Conservation (phyloP, 2,113 vertebrate species). For the Trachemys scripta region DNA sequence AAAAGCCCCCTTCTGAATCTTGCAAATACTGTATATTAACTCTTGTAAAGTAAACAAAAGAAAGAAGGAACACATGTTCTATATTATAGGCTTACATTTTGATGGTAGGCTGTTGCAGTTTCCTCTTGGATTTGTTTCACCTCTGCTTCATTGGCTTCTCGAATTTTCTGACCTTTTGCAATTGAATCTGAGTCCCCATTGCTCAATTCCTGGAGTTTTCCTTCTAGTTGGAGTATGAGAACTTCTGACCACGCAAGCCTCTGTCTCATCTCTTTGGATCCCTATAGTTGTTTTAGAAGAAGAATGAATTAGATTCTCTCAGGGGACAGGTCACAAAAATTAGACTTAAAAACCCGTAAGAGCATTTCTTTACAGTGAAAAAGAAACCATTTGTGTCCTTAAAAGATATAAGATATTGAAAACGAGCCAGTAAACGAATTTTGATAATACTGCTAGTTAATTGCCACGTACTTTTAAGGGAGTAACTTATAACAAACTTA, state of each 20-base stretch:
- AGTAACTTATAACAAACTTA: background rate
- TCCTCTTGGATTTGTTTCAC: constrained; percentile 37
- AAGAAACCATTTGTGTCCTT: background rate
- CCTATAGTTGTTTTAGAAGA: constrained; percentile 15
- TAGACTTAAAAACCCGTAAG: background rate
- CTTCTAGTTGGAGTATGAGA: background rate
- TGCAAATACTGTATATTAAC: constrained; percentile 14
- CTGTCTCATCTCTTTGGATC: background rate
- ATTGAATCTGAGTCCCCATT: background rate
- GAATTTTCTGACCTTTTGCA: constrained; percentile 28
- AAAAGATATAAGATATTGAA: background rate
- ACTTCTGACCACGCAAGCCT: background rate
- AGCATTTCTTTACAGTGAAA: background rate
- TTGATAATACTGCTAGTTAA: background rate
- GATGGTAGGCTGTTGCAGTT: constrained; percentile 23
- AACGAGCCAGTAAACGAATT: background rate
- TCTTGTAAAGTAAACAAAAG: constrained; percentile 57
- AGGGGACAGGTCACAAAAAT: background rate
- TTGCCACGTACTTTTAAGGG: background rate
- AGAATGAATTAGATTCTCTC: background rate
- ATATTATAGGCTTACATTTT: constrained; percentile 61
- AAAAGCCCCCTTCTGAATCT: constrained; percentile 49
- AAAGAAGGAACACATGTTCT: constrained; percentile 50
- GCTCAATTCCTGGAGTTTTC: background rate
- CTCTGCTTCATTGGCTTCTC: constrained; percentile 3